Conservation (phyloP, 2,888 invertebrate species). For the Myathropa florea region DNA sequence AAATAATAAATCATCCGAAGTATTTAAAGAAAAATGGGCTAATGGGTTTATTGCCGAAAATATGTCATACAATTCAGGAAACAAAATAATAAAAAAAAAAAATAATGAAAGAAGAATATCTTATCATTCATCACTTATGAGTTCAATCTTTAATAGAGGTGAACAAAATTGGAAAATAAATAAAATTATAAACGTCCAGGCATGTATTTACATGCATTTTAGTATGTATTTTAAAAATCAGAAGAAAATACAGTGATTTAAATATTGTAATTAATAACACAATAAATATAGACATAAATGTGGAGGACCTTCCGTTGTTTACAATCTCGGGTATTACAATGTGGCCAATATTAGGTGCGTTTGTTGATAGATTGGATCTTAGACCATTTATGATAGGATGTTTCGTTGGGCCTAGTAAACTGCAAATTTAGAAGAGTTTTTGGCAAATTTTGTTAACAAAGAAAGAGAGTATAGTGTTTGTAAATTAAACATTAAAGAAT, state of each 20-base stretch:
- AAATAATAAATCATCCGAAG: background rate
- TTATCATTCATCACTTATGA: too few species aligned
- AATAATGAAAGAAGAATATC: background rate
- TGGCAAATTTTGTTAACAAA: background rate
- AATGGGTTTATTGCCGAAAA: background rate
- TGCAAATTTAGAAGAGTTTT: slow-evolving; percentile 11
- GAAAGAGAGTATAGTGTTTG: background rate
- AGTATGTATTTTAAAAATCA: slow-evolving; percentile 33
- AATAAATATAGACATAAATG: slow-evolving; percentile 27
- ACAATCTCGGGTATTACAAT: slow-evolving; percentile 6
- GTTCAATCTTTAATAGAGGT: background rate
- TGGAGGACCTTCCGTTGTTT: slow-evolving; percentile 42
- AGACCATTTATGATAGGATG: slow-evolving; percentile 19
- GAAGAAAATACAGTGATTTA: slow-evolving; percentile 32
- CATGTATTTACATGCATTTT: slow-evolving; percentile 31
- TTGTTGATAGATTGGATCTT: slow-evolving; percentile 3
- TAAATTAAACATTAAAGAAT: background rate
- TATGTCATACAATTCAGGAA: background rate
- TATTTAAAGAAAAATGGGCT: background rate
- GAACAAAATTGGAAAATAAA: slow-evolving; percentile 11
- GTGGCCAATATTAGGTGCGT: slow-evolving; percentile 32
- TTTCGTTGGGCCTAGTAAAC: slow-evolving; percentile 17
- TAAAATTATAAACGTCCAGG: slow-evolving; percentile 7
- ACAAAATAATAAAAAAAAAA: background rate
- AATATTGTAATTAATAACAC: slow-evolving; percentile 22